These are phyloP conservation scores for Apantesis nais DNA, from an alignment of 2,888 invertebrate species.

Conservation along the genomic window DNA sequence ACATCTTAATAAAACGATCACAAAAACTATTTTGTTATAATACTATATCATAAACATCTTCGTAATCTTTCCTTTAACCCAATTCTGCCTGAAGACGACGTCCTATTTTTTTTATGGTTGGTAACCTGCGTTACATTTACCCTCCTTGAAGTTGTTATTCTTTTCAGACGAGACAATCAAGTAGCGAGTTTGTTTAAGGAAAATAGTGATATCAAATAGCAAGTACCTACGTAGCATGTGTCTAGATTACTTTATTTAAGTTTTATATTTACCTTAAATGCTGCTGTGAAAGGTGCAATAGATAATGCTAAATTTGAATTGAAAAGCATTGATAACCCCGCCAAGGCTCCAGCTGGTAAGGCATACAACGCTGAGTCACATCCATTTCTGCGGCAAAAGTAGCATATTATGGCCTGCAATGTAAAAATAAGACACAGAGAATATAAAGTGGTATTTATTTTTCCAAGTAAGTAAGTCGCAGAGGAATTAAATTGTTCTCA, in stretches of 20 bases:
- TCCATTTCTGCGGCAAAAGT: slow-evolving; percentile 71
- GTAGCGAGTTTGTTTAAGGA: not conserved
- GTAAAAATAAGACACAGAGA: slow-evolving; percentile 10
- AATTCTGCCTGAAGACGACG: too few relatives aligned
- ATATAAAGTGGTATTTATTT: not conserved
- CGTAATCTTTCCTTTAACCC: too few relatives aligned
- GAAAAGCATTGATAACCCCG: slow-evolving; percentile 82
- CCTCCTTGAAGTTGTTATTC: not conserved
- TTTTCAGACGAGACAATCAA: not conserved
- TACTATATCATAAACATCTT: too few relatives aligned
- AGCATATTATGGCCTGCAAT: slow-evolving; percentile 80
- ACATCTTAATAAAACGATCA: too few relatives aligned
- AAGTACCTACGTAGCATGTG: not conserved
- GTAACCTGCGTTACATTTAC: too few relatives aligned
- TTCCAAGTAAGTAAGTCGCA: not conserved
- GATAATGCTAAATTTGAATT: slow-evolving; percentile 81
- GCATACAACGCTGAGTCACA: slow-evolving; percentile 76
- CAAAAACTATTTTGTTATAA: too few relatives aligned
- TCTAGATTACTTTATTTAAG: not conserved
- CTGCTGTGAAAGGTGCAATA: slow-evolving; percentile 80
- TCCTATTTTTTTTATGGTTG: not conserved
- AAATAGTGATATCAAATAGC: not conserved
- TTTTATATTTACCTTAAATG: slow-evolving; percentile 75
- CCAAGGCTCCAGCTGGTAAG: slow-evolving; percentile 82
- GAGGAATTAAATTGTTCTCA: slow-evolving; percentile 63